These are phyloP conservation scores for Calonectris borealis DNA, from an alignment of 2,113 vertebrate species.

Conservation along the genomic window DNA sequence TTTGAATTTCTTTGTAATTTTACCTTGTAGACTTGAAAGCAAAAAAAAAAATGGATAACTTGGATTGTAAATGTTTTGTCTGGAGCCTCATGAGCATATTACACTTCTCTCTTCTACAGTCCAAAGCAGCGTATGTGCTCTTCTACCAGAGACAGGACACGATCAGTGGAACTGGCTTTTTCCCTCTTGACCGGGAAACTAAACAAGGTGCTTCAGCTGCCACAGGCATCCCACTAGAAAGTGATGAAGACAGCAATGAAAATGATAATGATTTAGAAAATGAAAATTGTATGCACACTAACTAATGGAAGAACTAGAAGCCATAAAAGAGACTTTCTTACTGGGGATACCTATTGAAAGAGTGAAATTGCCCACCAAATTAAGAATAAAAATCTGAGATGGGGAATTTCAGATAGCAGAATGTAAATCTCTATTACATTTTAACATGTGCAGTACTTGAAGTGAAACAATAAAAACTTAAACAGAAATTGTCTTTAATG, in stretches of 20 bases:
- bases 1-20: neutral
- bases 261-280: conserved; percentile 84
- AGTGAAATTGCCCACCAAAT: conserved; percentile 76
- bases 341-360: conserved; percentile 68
- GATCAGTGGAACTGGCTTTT: conserved; percentile 95
- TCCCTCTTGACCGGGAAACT: conserved; percentile 89
- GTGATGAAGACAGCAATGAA: conserved; percentile 84
- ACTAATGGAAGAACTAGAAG: conserved; percentile 87
- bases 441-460: conserved; percentile 84
- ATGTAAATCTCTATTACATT: conserved; percentile 83
- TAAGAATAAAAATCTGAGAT: conserved; percentile 77
- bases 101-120: conserved; percentile 74
- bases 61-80: neutral
- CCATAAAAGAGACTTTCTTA: conserved; percentile 83
- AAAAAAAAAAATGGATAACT: neutral
- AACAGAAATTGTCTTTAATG: conserved; percentile 82
- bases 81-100: neutral
- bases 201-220: conserved; percentile 84
- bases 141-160: conserved; percentile 98
- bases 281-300: conserved; percentile 94
- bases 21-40: neutral
- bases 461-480: conserved; percentile 82
- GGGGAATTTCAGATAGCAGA: conserved; percentile 80
- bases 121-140: conserved; percentile 97
- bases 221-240: conserved; percentile 79